phyloP scores from a whole-genome alignment of 2,888 invertebrate species.

The Aelia acuminata region DNA sequence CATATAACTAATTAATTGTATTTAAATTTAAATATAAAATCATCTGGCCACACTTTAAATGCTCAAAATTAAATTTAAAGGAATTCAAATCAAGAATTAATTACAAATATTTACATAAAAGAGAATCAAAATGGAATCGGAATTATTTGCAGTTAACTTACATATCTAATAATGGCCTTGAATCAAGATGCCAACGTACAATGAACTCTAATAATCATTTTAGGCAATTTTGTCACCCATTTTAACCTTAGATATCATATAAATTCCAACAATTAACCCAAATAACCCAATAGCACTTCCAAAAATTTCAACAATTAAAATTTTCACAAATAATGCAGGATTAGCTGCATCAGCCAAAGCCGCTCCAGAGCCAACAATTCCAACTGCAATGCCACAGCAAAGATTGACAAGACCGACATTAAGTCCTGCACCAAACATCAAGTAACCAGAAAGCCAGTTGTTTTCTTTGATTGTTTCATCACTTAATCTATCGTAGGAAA shows the following conservation, averaged over 20 bases:
- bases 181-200: not conserved
- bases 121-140: not conserved
- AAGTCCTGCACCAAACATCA: slow-evolving; percentile 89
- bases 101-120: not conserved
- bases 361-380: slow-evolving; percentile 98
- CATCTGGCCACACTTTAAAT: not conserved
- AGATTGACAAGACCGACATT: slow-evolving; percentile 96
- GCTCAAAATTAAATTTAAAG: not conserved
- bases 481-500: slow-evolving; percentile 62
- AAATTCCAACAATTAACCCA: slow-evolving; percentile 98
- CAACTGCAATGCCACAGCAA: slow-evolving; percentile 96
- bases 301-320: slow-evolving; percentile 98
- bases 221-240: slow-evolving; percentile 66
- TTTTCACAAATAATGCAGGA: slow-evolving; percentile 95
- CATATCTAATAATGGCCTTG: not conserved
- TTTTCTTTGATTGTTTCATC: slow-evolving; percentile 71
- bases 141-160: not conserved
- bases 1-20: not conserved
- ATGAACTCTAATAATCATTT: not conserved
- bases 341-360: slow-evolving; percentile 98
- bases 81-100: not conserved
- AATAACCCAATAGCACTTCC: slow-evolving; percentile 99
- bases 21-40: not conserved
- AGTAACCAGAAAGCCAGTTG: slow-evolving; percentile 84
- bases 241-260: slow-evolving; percentile 88